These are phyloP conservation scores for Tonatia bakeri DNA, from an alignment of 2,113 vertebrate species.

Conservation along the genomic window DNA sequence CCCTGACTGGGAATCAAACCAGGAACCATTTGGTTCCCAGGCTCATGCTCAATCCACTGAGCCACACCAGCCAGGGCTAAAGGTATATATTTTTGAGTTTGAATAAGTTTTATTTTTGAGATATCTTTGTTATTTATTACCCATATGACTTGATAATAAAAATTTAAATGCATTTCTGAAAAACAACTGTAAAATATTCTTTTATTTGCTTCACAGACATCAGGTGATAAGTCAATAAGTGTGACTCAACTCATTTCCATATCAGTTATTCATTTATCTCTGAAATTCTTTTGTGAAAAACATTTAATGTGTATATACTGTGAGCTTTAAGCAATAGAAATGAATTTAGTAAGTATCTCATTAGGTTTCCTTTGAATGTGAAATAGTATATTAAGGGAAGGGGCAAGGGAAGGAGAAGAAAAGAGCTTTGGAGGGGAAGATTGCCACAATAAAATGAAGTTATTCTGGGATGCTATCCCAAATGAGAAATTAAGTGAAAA, in stretches of 20 bases:
- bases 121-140: neutral
- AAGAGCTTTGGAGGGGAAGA: constrained; percentile 43
- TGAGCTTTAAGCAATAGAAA: constrained; percentile 53
- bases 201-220: neutral
- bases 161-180: constrained; percentile 65
- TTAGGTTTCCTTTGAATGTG: constrained; percentile 37
- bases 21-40: too few relatives aligned
- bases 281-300: neutral
- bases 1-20: too few relatives aligned
- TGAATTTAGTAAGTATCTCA: constrained; percentile 49
- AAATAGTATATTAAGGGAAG: neutral
- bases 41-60: too few relatives aligned
- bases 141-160: neutral
- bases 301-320: neutral
- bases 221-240: constrained; percentile 63
- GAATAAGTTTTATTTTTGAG: neutral
- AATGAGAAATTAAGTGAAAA: constrained; percentile 67
- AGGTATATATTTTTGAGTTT: constrained; percentile 49
- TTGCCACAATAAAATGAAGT: constrained; percentile 74
- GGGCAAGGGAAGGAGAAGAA: neutral
- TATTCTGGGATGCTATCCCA: constrained; percentile 57
- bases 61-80: neutral
- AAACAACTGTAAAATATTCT: constrained; percentile 50
- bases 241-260: constrained; percentile 63
- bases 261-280: neutral